A percentile compares a stretch with the other conserved stretches of the same genome.
Conservation (phyloP, 2,888 invertebrate genomes). For the Rhagonycha lutea region DNA sequence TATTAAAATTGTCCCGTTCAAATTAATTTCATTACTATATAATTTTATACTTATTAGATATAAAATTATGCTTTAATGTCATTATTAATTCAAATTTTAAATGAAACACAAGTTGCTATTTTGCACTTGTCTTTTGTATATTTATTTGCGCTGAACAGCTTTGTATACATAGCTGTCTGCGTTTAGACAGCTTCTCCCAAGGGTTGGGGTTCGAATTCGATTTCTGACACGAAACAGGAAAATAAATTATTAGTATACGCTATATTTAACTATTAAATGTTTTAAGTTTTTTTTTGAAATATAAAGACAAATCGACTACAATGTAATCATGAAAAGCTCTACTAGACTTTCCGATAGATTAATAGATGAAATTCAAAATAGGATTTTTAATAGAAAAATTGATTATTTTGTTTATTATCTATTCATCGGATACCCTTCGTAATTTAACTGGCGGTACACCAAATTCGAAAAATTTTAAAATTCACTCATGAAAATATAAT, state of each 20-base stretch:
- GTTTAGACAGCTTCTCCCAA: constrained; percentile 31
- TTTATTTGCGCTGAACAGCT: constrained; percentile 28
- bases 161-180: constrained; percentile 31
- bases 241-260: constrained; percentile 29
- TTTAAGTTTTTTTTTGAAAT: neutral
- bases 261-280: neutral
- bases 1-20: constrained; percentile 5
- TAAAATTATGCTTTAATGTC: constrained; percentile 8
- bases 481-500: neutral
- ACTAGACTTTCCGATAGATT: neutral
- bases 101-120: constrained; percentile 21
- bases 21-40: neutral
- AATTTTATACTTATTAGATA: neutral
- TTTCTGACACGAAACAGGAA: constrained; percentile 28
- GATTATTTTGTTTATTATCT: neutral
- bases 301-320: neutral
- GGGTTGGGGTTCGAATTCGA: constrained; percentile 27
- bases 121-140: constrained; percentile 30
- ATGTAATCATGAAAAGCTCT: neutral
- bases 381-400: neutral
- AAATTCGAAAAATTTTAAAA: neutral
- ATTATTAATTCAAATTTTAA: constrained; percentile 7
- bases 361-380: neutral
- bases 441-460: neutral
- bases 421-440: neutral